phyloP scores from a whole-genome alignment of 1,140 invertebrate genomes.

The Sarcophaga bullata region DNA sequence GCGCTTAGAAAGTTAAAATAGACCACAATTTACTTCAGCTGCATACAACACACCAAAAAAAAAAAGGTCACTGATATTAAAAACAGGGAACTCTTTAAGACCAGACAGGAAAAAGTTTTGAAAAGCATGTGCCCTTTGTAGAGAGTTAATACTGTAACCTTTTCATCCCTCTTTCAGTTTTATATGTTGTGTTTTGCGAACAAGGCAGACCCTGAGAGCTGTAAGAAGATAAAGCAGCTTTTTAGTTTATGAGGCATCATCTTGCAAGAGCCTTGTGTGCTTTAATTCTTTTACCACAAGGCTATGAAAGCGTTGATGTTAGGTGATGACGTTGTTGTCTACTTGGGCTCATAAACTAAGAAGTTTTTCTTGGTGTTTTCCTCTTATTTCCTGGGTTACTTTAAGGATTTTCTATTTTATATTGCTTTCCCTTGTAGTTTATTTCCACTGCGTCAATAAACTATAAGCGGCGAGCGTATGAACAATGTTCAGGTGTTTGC shows the following conservation, averaged over 20 bases:
- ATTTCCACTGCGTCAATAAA: not conserved
- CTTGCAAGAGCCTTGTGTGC: not conserved
- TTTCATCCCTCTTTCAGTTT: too few relatives aligned
- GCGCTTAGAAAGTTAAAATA: constrained; percentile 14
- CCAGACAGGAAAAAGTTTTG: too few relatives aligned
- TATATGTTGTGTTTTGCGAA: too few relatives aligned
- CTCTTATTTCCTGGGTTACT: not conserved
- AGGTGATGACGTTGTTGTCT: not conserved
- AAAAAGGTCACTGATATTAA: too few relatives aligned
- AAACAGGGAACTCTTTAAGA: too few relatives aligned
- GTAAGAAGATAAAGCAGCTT: not conserved
- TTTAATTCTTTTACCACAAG: not conserved
- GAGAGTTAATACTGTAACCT: too few relatives aligned
- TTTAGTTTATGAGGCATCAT: constrained; percentile 3
- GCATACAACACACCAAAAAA: too few relatives aligned
- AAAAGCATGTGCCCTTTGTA: too few relatives aligned
- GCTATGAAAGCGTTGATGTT: not conserved
- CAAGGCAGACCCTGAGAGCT: too few relatives aligned
- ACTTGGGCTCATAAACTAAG: not conserved
- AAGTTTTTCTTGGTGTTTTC: too few relatives aligned
- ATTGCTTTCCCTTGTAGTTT: too few relatives aligned
- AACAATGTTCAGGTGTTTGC: not conserved
- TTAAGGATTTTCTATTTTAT: not conserved
- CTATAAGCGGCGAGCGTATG: not conserved
- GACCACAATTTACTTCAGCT: too few relatives aligned